Evolutionary conservation across 2,113 vertebrate genomes (phyloP).

Genomic region (Amblyopsis rosae): DNA sequence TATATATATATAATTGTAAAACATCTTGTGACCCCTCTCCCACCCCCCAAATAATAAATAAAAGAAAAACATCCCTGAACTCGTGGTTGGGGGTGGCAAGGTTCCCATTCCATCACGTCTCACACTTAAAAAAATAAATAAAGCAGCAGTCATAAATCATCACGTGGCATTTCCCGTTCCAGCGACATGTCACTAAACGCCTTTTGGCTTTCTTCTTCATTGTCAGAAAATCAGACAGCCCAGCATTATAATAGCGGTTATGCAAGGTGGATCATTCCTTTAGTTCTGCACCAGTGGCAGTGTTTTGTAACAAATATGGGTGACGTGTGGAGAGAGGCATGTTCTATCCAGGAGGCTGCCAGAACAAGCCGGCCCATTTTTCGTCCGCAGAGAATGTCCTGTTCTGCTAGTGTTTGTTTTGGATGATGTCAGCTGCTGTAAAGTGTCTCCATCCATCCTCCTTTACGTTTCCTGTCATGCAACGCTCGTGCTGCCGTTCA

Average conservation of each 20-base stretch:
- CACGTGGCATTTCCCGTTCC: no score
- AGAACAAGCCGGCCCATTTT: slow-evolving; percentile 57
- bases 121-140: no score
- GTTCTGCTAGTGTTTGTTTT: slow-evolving; percentile 74
- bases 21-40: no score
- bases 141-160: no score
- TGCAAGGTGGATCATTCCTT: slow-evolving; percentile 9
- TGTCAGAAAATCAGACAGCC: no score
- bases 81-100: no score
- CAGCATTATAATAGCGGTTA: not conserved
- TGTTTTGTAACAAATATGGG: slow-evolving; percentile 42
- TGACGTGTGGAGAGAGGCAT: slow-evolving; percentile 51
- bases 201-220: no score
- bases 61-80: no score
- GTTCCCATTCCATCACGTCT: no score
- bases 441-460: slow-evolving; percentile 58
- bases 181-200: no score
- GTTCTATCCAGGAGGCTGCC: slow-evolving; percentile 35
- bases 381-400: slow-evolving; percentile 66
- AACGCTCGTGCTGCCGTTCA: slow-evolving; percentile 38
- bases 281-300: slow-evolving; percentile 27
- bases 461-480: slow-evolving; percentile 43
- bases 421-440: slow-evolving; percentile 59
- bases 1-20: no score
- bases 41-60: no score